A percentile compares a stretch with the other conserved stretches of the same genome.
Conservation (phyloP, 1,140 invertebrate genomes). For the Zophobas atratus region DNA sequence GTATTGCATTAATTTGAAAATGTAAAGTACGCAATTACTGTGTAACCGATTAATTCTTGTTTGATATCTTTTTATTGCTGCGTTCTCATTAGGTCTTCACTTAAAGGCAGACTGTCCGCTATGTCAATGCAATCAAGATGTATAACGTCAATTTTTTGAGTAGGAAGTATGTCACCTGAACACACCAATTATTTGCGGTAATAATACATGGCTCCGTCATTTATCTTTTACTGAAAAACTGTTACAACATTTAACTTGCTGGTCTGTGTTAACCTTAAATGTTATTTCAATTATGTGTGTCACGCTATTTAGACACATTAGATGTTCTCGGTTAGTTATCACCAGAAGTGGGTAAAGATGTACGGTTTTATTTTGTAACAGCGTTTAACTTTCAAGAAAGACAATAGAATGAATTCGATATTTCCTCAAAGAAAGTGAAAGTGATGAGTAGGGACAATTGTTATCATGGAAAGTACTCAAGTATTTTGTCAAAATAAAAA, state of each 20-base stretch:
- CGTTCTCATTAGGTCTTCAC: constrained; percentile 11
- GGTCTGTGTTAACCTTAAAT: constrained; percentile 32
- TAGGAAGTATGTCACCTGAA: constrained; percentile 27
- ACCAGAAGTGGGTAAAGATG: background rate
- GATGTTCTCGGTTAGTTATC: constrained; percentile 12
- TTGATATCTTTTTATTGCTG: constrained; percentile 11
- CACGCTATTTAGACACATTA: constrained; percentile 26
- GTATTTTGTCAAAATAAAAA: constrained; percentile 10
- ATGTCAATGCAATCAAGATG: constrained; percentile 34
- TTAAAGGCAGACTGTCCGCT: constrained; percentile 24
- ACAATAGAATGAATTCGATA: background rate
- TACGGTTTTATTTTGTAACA: background rate
- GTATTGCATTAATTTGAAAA: background rate
- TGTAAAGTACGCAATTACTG: background rate
- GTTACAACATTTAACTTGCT: constrained; percentile 24
- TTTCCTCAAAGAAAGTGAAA: constrained; percentile 7
- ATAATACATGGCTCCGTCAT: constrained; percentile 24
- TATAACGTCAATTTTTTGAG: constrained; percentile 1
- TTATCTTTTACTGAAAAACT: constrained; percentile 18
- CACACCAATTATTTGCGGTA: constrained; percentile 30
- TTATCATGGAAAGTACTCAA: constrained; percentile 21
- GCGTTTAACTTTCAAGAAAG: background rate
- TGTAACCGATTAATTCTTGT: background rate
- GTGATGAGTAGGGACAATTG: constrained; percentile 16
- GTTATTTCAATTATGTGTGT: constrained; percentile 39